Evolutionary conservation across 2,888 invertebrate genomes (phyloP), one percentile per base, ranked within the genome.

Genomic region (Agrilus biguttatus): DNA sequence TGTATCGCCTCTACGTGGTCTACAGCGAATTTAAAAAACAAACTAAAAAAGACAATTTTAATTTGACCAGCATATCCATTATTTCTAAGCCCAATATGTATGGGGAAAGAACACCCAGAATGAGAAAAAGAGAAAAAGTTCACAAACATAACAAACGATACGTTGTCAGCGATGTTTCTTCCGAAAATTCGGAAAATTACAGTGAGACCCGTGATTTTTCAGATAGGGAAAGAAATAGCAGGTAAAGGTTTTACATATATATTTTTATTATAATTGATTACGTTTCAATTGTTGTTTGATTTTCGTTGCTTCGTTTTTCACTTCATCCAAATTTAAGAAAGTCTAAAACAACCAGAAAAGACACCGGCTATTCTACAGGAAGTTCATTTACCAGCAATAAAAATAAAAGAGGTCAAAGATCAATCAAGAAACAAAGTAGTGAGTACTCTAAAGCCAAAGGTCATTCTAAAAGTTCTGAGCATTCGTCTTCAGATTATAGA

Each of bases 1-100:
- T 90, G 44, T 91, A 91, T 59, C 71, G 90, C 6, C 69, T 91
- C 1, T 83, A 86, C 58, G 87, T 88, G 1, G 77, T 88, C 0
- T 82, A 86, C 52, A 73, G 80, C 19, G 85, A 84, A 57, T 80
- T 67, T 51, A 66, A 65, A 52, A 73, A 69, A 52, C 65, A 66
- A 0, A 55, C 47, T 28, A 60, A 55, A 61, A 70, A 47, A 65
- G 69, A 56, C 14, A 55, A 60, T 41, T 66, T 69, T 40, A 60
- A 62, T 52, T 49, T 65, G 8, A 62, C 71, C 33, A 70, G 69
- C 47, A 72, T 75, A 48, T 72, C 74, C 14, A 71, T 74, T 47
- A 74, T 75, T 51, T 72, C 73, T 3, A 65, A 62, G 44, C 55
- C 56, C 3, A 62, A 64, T 45, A 56, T 65, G 55, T 58, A 55